Evolutionary conservation across 2,888 invertebrate species (phyloP).

Genomic region (Drosophila falleni): DNA sequence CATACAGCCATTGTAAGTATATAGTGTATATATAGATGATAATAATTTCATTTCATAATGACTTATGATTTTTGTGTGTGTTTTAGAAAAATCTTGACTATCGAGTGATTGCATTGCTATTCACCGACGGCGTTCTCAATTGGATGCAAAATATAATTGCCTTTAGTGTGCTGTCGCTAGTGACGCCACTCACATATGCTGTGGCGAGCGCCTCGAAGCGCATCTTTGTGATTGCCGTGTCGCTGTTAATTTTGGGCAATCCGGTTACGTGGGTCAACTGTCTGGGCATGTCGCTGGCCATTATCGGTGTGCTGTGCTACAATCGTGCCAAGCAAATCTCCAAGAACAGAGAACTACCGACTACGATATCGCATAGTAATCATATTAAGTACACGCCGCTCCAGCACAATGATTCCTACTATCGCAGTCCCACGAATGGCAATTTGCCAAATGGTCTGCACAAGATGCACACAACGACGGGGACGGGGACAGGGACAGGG

Average conservation of each 20-base stretch:
- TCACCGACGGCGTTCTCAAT: conserved; percentile 94
- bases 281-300: conserved; percentile 95
- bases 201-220: conserved; percentile 98
- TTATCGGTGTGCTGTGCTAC: conserved; percentile 95
- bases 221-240: conserved; percentile 95
- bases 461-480: conserved; percentile 36
- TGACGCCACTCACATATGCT: conserved; percentile 97
- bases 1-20: conserved; percentile 88
- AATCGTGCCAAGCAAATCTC: conserved; percentile 94
- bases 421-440: conserved; percentile 67
- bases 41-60: background rate
- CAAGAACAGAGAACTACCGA: conserved; percentile 86
- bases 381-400: conserved; percentile 84
- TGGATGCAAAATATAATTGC: conserved; percentile 98
- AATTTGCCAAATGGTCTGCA: conserved; percentile 57
- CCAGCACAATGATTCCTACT: conserved; percentile 73
- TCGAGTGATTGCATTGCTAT: conserved; percentile 88
- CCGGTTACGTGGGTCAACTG: conserved; percentile 95
- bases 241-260: conserved; percentile 94
- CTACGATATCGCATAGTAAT: conserved; percentile 82
- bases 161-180: conserved; percentile 95
- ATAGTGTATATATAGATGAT: background rate
- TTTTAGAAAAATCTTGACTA: conserved; percentile 86
- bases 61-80: conserved; percentile 31
- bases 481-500: background rate